A percentile compares a stretch with the other conserved stretches of the same genome.
Conservation (phyloP, 1,140 invertebrate genomes). For the Scaptomyza pallida region DNA sequence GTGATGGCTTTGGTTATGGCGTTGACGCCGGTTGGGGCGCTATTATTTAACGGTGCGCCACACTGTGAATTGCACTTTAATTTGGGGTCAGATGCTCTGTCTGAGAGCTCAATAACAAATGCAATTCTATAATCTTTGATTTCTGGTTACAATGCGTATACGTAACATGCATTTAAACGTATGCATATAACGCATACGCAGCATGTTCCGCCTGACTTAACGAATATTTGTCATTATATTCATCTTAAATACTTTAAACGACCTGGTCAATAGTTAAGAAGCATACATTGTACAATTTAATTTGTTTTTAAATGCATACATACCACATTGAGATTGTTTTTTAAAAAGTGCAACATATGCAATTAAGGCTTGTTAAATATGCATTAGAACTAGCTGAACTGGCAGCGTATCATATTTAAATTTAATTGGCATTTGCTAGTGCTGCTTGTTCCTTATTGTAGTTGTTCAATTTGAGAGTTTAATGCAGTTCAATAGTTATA, state of each 20-base stretch:
- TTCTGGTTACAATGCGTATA: slow-evolving; percentile 46
- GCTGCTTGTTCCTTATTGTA: slow-evolving; percentile 67
- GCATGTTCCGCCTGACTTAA: slow-evolving; percentile 6
- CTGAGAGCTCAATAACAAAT: slow-evolving; percentile 31
- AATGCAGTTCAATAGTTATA: slow-evolving; percentile 39
- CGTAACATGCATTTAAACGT: slow-evolving; percentile 37
- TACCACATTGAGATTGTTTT: not conserved
- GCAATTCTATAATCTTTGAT: slow-evolving; percentile 38
- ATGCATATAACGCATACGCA: slow-evolving; percentile 28
- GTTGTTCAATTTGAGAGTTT: slow-evolving; percentile 50
- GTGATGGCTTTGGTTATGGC: slow-evolving; percentile 38
- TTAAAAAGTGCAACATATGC: slow-evolving; percentile 33
- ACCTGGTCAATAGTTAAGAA: slow-evolving; percentile 28
- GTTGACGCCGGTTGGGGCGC: slow-evolving; percentile 33
- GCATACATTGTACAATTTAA: slow-evolving; percentile 24
- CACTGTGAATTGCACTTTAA: slow-evolving; percentile 48
- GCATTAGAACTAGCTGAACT: slow-evolving; percentile 51
- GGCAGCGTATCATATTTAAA: slow-evolving; percentile 68
- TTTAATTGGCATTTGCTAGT: slow-evolving; percentile 56
- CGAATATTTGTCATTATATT: slow-evolving; percentile 3
- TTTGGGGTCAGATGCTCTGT: slow-evolving; percentile 56
- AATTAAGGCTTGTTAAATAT: slow-evolving; percentile 73
- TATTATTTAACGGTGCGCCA: slow-evolving; percentile 11
- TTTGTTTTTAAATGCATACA: slow-evolving; percentile 9
- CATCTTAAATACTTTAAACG: slow-evolving; percentile 31